phyloP scores from a whole-genome alignment of 2,113 vertebrate genomes.

The rabbit (Oryctolagus cuniculus) region DNA sequence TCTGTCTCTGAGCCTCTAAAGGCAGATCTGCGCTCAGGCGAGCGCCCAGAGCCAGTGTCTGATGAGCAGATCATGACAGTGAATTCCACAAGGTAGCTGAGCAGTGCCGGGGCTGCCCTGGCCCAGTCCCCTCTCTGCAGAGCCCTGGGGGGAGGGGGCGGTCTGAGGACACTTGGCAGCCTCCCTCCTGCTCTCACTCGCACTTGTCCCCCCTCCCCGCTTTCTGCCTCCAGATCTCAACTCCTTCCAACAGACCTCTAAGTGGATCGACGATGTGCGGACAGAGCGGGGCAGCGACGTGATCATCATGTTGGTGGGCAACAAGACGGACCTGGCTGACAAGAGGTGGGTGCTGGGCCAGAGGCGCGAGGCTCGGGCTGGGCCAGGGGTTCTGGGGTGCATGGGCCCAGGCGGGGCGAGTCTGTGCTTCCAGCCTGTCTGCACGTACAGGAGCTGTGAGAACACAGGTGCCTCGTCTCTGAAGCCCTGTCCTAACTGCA shows the following conservation, averaged over 20 bases:
- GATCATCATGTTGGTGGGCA: constrained; percentile 97
- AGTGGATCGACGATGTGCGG: constrained; percentile 97
- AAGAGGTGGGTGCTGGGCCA: constrained; percentile 89
- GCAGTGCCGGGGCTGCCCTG: not conserved
- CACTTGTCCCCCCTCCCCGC: not conserved
- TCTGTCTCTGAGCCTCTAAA: not conserved
- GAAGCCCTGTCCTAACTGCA: not conserved
- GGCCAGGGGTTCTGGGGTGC: fast-evolving
- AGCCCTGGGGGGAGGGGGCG: no score
- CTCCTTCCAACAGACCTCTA: constrained; percentile 96
- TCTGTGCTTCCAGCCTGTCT: not conserved
- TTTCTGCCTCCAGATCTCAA: constrained; percentile 91
- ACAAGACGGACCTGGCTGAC: constrained; percentile 96
- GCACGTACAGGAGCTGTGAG: not conserved
- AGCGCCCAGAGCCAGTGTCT: not conserved
- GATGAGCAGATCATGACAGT: not conserved
- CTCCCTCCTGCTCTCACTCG: not conserved
- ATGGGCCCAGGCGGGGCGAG: fast-evolving
- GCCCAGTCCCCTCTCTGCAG: not conserved
- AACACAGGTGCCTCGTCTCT: not conserved
- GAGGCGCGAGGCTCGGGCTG: not conserved
- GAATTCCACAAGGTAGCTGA: not conserved
- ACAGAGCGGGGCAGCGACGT: constrained; percentile 96
- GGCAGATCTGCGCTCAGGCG: not conserved
- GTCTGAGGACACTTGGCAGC: not conserved